phyloP scores from a whole-genome alignment of 2,888 invertebrate species.

The Philaethria dido region DNA sequence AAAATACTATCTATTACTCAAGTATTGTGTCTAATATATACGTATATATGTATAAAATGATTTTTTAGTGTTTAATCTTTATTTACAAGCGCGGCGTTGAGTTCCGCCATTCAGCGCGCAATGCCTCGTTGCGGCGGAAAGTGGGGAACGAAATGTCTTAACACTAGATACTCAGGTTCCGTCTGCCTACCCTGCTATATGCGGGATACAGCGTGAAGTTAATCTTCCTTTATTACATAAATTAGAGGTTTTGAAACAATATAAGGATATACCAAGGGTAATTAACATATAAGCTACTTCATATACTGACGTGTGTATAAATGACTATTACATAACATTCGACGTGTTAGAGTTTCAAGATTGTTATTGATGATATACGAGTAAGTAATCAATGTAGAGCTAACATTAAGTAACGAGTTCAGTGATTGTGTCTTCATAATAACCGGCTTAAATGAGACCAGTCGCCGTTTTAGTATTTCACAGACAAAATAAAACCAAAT shows the following conservation, averaged over 20 bases:
- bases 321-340: conserved; percentile 3
- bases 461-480: background rate
- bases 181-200: too few relatives aligned
- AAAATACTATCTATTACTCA: conserved; percentile 16
- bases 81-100: too few relatives aligned
- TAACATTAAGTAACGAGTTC: conserved; percentile 22
- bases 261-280: background rate
- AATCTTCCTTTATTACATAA: too few relatives aligned
- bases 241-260: too few relatives aligned
- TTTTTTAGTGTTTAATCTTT: too few relatives aligned
- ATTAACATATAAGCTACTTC: background rate
- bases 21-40: background rate
- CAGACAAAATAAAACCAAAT: background rate
- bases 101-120: too few relatives aligned
- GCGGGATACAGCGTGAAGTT: too few relatives aligned
- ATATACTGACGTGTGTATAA: background rate
- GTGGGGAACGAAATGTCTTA: too few relatives aligned
- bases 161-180: too few relatives aligned
- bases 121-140: too few relatives aligned
- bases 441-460: conserved; percentile 16
- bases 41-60: background rate
- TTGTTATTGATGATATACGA: conserved; percentile 23
- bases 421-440: conserved; percentile 21
- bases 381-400: conserved; percentile 21
- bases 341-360: conserved; percentile 24